A percentile compares a stretch with the other conserved stretches of the same genome.
phyloP scores from a whole-genome alignment of 2,113 vertebrate genomes.

The Sander lucioperca region DNA sequence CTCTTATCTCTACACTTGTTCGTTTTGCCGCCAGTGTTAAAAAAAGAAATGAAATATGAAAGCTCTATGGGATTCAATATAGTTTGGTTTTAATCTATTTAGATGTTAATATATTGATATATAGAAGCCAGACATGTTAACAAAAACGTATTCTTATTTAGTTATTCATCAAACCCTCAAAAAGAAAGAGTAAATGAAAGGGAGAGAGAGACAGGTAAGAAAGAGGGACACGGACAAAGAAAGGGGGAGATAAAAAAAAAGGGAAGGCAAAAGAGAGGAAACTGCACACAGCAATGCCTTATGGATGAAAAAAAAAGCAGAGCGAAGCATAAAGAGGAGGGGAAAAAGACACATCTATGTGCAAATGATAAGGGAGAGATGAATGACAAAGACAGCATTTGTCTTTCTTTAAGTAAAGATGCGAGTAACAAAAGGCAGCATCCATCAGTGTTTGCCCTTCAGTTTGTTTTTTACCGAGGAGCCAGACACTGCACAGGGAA shows the following conservation, averaged over 20 bases:
- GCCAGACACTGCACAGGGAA: neutral
- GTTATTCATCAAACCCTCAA: conserved; percentile 21
- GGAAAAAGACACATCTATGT: conserved; percentile 11
- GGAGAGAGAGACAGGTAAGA: neutral
- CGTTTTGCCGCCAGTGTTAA: conserved; percentile 23
- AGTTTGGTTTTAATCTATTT: conserved; percentile 61
- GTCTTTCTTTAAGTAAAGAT: neutral
- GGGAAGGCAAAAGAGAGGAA: neutral
- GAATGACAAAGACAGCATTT: conserved; percentile 28
- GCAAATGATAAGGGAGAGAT: neutral
- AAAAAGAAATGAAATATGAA: conserved; percentile 22
- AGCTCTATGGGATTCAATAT: conserved; percentile 32
- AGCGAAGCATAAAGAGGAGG: neutral
- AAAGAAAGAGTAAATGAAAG: neutral
- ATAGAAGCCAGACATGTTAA: conserved; percentile 41
- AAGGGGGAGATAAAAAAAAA: neutral
- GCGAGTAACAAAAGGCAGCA: neutral
- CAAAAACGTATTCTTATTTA: conserved; percentile 22
- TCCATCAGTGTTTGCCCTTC: conserved; percentile 23
- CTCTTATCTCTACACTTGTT: conserved; percentile 39
- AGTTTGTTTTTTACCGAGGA: neutral
- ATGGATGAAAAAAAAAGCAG: conserved; percentile 25
- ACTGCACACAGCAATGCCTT: neutral
- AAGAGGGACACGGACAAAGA: conserved; percentile 10
- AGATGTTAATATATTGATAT: conserved; percentile 69